Conservation (phyloP, 2,888 invertebrate genomes). For the Panzeria rudis region DNA sequence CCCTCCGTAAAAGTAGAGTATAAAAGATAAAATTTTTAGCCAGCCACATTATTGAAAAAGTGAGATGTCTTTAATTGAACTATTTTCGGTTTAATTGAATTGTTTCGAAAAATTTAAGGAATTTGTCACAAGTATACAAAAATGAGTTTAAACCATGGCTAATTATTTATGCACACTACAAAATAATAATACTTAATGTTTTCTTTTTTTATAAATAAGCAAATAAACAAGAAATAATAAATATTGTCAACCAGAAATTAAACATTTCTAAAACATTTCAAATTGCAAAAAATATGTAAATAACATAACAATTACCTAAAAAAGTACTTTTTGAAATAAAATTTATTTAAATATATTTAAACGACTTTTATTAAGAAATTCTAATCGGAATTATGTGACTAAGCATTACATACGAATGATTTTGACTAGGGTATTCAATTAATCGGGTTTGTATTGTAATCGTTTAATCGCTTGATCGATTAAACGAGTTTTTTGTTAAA, state of each 20-base stretch:
- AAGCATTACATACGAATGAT: too few species aligned
- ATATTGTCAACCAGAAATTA: too few species aligned
- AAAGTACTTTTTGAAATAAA: not conserved
- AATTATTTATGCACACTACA: too few species aligned
- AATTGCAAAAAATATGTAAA: not conserved
- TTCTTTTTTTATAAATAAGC: too few species aligned
- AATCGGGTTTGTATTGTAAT: too few species aligned
- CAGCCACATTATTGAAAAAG: not conserved
- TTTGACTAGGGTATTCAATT: too few species aligned
- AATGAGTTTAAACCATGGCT: not conserved
- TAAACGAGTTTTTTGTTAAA: too few species aligned
- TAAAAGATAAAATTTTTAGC: not conserved
- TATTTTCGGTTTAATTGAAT: not conserved
- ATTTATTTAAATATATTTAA: not conserved
- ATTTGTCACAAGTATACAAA: conserved; percentile 1
- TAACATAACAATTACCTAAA: not conserved
- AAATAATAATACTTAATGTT: too few species aligned
- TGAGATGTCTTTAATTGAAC: not conserved
- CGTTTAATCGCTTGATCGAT: too few species aligned
- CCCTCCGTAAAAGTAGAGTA: not conserved
- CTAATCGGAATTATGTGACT: too few species aligned
- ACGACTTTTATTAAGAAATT: not conserved
- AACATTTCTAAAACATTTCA: too few species aligned
- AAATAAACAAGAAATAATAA: too few species aligned
- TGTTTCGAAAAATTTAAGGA: not conserved